Conservation (phyloP, 92 coral and sea anemone species). For the Phenganax stokvisi region DNA sequence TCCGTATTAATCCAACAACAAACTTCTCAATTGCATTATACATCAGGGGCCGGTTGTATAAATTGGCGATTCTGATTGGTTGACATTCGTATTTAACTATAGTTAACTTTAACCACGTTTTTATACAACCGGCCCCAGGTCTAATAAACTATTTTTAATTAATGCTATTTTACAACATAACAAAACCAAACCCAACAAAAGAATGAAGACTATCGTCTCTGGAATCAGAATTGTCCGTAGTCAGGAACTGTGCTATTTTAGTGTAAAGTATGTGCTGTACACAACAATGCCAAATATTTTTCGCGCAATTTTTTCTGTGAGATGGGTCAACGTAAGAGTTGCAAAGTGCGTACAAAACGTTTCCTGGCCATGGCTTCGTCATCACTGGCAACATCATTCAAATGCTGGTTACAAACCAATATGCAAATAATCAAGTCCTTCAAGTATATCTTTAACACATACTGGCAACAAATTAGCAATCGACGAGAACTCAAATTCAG, state of each 20-base stretch:
- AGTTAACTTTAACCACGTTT: too few species aligned
- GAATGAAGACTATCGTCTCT: not conserved
- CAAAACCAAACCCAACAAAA: not conserved
- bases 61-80: too few species aligned
- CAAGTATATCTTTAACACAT: not conserved
- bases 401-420: too few species aligned
- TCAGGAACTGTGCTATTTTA: too few species aligned
- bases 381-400: not conserved
- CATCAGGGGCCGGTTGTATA: too few species aligned
- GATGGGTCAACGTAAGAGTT: not conserved
- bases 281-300: not conserved
- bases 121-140: too few species aligned
- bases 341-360: not conserved
- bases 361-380: not conserved
- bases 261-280: not conserved
- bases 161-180: too few species aligned
- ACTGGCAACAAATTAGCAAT: conserved; percentile 16
- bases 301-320: not conserved
- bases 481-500: conserved; percentile 36
- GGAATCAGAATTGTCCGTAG: not conserved
- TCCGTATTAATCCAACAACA: too few species aligned
- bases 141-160: too few species aligned
- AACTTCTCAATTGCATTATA: too few species aligned
- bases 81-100: too few species aligned
- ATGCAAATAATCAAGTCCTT: not conserved